These are phyloP conservation scores for Hipparchia semele DNA, from an alignment of 2,888 invertebrate genomes.

Conservation along the genomic window DNA sequence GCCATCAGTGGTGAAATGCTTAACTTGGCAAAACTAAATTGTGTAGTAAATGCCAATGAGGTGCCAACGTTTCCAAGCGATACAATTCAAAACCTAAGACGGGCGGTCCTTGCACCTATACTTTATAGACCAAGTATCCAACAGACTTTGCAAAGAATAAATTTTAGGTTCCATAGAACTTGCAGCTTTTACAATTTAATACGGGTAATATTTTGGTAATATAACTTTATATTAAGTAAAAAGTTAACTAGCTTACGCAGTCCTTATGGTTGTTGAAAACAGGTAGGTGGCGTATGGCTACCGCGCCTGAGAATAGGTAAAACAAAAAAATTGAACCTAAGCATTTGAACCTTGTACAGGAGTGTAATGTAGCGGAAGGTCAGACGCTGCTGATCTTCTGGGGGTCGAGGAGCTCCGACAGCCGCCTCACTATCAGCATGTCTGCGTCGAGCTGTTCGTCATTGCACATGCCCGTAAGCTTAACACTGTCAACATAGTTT, in stretches of 20 bases:
- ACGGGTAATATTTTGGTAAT: slow-evolving; percentile 31
- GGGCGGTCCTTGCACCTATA: slow-evolving; percentile 57
- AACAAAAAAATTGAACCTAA: too few relatives aligned
- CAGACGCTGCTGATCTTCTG: slow-evolving; percentile 71
- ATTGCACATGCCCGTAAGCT: slow-evolving; percentile 53
- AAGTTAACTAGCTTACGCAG: too few relatives aligned
- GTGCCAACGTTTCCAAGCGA: slow-evolving; percentile 58
- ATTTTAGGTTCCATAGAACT: slow-evolving; percentile 68
- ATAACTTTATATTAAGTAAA: too few relatives aligned
- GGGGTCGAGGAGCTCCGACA: slow-evolving; percentile 65
- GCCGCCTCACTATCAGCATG: slow-evolving; percentile 67
- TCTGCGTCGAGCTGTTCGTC: slow-evolving; percentile 71
- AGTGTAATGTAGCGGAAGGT: slow-evolving; percentile 67
- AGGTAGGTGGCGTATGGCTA: too few relatives aligned
- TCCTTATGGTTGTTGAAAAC: too few relatives aligned
- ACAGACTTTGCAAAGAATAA: slow-evolving; percentile 59
- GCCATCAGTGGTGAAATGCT: slow-evolving; percentile 64
- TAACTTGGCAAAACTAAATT: slow-evolving; percentile 63
- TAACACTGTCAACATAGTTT: too few relatives aligned
- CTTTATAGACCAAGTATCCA: slow-evolving; percentile 60
- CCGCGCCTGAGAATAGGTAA: too few relatives aligned
- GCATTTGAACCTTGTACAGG: slow-evolving; percentile 48
- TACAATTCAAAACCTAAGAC: slow-evolving; percentile 63
- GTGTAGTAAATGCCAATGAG: slow-evolving; percentile 58
- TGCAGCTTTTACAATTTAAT: slow-evolving; percentile 59